Conservation (phyloP, 1,140 invertebrate genomes). For the Scaptomyza hsui region DNA sequence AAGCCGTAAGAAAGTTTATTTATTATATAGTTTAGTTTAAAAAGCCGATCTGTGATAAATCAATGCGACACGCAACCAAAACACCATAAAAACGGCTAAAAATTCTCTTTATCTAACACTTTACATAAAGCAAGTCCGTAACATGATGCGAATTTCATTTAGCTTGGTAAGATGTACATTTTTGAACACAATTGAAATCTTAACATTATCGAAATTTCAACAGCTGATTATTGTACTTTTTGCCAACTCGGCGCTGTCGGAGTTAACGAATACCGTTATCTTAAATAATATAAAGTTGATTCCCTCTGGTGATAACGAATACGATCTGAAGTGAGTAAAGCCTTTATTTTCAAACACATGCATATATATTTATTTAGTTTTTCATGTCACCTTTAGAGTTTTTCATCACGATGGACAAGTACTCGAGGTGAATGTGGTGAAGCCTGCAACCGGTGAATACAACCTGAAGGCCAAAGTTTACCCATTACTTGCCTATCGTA, state of each 20-base stretch:
- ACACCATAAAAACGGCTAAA: constrained; percentile 4
- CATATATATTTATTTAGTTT: not conserved
- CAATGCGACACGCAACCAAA: not conserved
- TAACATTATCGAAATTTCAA: not conserved
- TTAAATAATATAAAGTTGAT: not conserved
- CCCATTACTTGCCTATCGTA: too few species aligned
- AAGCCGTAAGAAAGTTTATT: too few species aligned
- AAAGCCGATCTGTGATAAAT: not conserved
- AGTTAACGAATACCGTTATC: not conserved
- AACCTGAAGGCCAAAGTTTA: constrained; percentile 1
- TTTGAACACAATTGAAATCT: not conserved
- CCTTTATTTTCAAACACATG: too few species aligned
- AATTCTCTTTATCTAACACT: not conserved
- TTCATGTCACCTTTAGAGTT: not conserved
- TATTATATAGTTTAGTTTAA: too few species aligned
- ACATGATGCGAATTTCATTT: constrained; percentile 2
- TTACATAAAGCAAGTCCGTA: not conserved
- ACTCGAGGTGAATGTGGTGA: not conserved
- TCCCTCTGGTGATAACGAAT: not conserved
- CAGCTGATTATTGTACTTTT: not conserved
- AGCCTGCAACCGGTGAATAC: not conserved
- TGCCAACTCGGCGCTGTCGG: not conserved
- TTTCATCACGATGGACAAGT: not conserved
- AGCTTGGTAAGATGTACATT: constrained; percentile 1
- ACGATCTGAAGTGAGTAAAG: not conserved